Base-by-base conservation (phyloP, 2,113 vertebrate genomes). In the Lophotis ruficrista region DNA sequence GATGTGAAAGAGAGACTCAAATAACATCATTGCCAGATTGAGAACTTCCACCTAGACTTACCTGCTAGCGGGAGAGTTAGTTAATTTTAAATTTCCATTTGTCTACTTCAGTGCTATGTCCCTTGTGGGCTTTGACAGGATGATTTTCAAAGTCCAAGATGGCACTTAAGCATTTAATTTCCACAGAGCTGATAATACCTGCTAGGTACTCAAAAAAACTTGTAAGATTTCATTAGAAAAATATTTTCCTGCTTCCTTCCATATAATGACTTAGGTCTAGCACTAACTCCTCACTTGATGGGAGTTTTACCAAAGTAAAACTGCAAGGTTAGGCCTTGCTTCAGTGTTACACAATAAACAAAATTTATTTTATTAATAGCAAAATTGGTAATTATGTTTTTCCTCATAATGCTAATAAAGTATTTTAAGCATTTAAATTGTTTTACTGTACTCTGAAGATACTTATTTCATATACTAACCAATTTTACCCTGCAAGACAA, bases 1-100 rank as follows among this genome's bases (percentile, higher is more conserved):
- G 87, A 92, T 83, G 77, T 91, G 81, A 90, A 89, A 90, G 50
- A 83, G 43, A 86, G 81, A 94, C 83, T 70, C 83, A 93, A 94
- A 95, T 82, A 95, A 73, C 66, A 85, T 53, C 17, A 75, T 33
- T 87, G 91, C 58, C 66, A 89, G 70, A 80, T 41, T 62, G 62
- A 95, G 81, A 91, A 72, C 77, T 94, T 96, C 87, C 73, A 96
- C 50, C 83, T 76, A 93, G 91, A 87, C 65, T 73, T 84, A 87
- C 23, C 78, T 73, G 73, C 2, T 27, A 64, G 73, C 56, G 69
- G 57, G 56, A 83, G 8, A 89, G 43, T 35, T 45, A 76, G 89
- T 82, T 53, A 47, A 50, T 62, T 91, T 54, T 35, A 60, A 38
- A 84, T 79, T 76, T 90, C 50, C 75, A 22, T 73, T 95, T 89